Evolutionary conservation across 2,888 invertebrate species (phyloP).

Genomic region (Andrena trimmerana): DNA sequence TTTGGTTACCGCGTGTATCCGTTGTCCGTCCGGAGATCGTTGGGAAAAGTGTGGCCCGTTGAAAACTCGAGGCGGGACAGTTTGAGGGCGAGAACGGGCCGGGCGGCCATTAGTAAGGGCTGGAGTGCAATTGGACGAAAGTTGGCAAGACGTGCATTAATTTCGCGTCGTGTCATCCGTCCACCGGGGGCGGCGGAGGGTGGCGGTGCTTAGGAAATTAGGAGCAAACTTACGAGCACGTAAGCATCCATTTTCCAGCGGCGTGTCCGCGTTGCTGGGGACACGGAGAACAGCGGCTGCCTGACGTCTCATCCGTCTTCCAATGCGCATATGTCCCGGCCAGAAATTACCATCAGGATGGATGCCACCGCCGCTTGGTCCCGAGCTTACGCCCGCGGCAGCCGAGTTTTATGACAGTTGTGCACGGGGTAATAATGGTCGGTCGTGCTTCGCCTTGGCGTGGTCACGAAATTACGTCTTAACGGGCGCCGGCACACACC

Average conservation of each 20-base stretch:
- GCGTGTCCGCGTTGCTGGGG: constrained; percentile 37
- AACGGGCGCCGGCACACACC: constrained; percentile 10
- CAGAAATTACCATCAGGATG: constrained; percentile 72
- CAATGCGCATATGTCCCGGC: constrained; percentile 60
- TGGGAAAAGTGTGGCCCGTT: neutral
- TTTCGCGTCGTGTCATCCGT: constrained; percentile 37
- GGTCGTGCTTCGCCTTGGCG: constrained; percentile 55
- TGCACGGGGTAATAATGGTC: constrained; percentile 68
- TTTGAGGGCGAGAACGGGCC: neutral
- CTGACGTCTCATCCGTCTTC: constrained; percentile 70
- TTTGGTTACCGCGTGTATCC: neutral
- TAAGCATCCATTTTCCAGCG: constrained; percentile 60
- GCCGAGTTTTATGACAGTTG: constrained; percentile 75
- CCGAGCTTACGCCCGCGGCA: constrained; percentile 14
- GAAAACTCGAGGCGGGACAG: constrained; percentile 10
- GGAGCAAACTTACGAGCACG: constrained; percentile 61
- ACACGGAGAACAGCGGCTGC: constrained; percentile 27
- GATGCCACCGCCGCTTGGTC: constrained; percentile 48
- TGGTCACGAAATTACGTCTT: constrained; percentile 57
- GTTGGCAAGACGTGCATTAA: constrained; percentile 48
- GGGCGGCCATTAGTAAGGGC: neutral
- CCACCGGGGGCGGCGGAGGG: neutral
- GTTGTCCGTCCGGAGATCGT: neutral
- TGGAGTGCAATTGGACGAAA: constrained; percentile 32
- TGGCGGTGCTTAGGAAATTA: constrained; percentile 67